Percentiles rank a stretch among this genome's conserved stretches.
phyloP scores from a whole-genome alignment of 2,113 vertebrate genomes.

The Tylochromis polylepis region DNA sequence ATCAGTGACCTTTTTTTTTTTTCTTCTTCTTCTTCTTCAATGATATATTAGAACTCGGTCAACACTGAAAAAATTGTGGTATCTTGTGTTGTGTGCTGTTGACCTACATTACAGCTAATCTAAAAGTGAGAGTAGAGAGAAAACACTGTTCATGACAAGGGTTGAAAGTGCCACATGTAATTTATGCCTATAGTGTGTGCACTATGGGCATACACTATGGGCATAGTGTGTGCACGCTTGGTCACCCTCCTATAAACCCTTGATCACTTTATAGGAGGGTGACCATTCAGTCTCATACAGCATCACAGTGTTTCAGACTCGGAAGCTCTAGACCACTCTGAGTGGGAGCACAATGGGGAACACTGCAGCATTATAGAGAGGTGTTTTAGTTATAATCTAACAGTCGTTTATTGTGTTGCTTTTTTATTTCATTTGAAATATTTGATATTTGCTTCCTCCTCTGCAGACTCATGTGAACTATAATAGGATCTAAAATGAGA shows the following conservation, averaged over 20 bases:
- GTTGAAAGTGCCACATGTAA: constrained; percentile 1
- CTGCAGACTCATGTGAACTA: background rate
- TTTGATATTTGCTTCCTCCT: background rate
- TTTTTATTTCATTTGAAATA: background rate
- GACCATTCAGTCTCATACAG: background rate
- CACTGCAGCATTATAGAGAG: background rate
- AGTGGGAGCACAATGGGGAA: background rate
- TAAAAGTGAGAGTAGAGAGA: background rate
- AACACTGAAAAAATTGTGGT: constrained; percentile 33
- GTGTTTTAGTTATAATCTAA: background rate
- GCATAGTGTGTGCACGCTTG: constrained; percentile 40
- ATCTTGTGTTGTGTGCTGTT: constrained; percentile 34
- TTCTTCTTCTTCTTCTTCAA: background rate
- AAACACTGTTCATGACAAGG: background rate
- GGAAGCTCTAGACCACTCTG: background rate
- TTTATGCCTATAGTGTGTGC: background rate
- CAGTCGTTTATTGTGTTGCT: background rate
- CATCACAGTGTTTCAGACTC: background rate
- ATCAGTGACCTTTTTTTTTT: constrained; percentile 60
- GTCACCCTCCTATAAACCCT: background rate
- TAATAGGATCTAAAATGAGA: constrained; percentile 66
- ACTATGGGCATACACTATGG: too few relatives aligned
- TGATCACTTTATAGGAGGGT: background rate
- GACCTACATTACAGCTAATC: constrained; percentile 52
- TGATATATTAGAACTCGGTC: constrained; percentile 48